phyloP scores from a whole-genome alignment of 2,888 invertebrate genomes.

The Mythimna albipuncta region DNA sequence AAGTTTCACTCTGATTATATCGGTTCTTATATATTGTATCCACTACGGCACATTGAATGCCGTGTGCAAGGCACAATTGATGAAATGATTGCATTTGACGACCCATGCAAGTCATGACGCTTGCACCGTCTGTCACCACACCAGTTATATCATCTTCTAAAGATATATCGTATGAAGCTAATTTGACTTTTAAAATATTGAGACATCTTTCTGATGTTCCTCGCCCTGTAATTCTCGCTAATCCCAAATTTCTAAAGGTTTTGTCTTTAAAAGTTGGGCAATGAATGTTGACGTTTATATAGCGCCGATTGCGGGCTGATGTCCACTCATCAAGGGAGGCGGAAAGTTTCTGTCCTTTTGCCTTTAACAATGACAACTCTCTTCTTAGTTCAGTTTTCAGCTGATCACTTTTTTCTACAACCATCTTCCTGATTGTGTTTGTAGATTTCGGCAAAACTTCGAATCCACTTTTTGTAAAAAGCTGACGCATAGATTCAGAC shows the following conservation, averaged over 20 bases:
- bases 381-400: background rate
- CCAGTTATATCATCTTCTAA: conserved; percentile 1
- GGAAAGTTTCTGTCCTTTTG: conserved; percentile 13
- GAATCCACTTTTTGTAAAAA: conserved; percentile 5
- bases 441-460: conserved; percentile 13
- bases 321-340: conserved; percentile 9
- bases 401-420: conserved; percentile 10
- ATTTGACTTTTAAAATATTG: conserved; percentile 13
- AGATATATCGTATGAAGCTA: conserved; percentile 3
- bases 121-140: conserved; percentile 27
- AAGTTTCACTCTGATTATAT: no score
- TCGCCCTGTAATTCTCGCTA: conserved; percentile 11
- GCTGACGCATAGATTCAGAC: conserved; percentile 12
- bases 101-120: conserved; percentile 33
- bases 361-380: background rate
- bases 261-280: conserved; percentile 8
- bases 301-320: conserved; percentile 5
- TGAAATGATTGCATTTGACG: conserved; percentile 20
- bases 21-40: conserved; percentile 13
- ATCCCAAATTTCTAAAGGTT: conserved; percentile 12
- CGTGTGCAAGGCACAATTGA: conserved; percentile 37
- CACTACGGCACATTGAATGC: conserved; percentile 36
- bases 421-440: conserved; percentile 10
- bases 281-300: conserved; percentile 9
- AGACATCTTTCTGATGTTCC: conserved; percentile 13